Evolutionary conservation across 2,888 invertebrate genomes (phyloP), one percentile per base, ranked within the genome.

Genomic region (Leucophenga maculata): DNA sequence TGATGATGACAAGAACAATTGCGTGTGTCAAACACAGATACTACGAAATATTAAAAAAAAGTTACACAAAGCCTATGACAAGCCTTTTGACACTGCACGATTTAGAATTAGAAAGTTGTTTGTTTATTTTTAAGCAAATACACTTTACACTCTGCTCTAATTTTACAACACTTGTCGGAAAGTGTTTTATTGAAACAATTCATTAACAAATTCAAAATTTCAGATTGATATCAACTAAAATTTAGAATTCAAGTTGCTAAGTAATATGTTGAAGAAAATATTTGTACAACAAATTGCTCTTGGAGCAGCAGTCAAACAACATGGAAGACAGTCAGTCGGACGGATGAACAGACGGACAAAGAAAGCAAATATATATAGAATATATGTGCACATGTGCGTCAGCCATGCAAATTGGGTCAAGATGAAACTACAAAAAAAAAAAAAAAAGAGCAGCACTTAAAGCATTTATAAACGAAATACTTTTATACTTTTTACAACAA

Each of bases 381-480:
- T 11, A 39, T 39, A 39, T 39, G 39, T 39, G 39, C 11, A 39
- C 39, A 55, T 16, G 18, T 59, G 44, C 20, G 22, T 22, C 26
- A 65, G 26, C 46, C 50, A 65, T 60, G 60, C 32, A 60, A 85
- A 79, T 76, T 79, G 74, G 85, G 83, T 80, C 84, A 84, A 73
- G 66, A 73, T 70, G n/a, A n/a, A n/a, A n/a, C n/a, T n/a, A n/a
- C n/a, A n/a, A n/a, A 66, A 75, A 72, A 32, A 31, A 32, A 59
- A 60, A 6, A 57, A 22, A 78, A 74, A 78, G 77, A 80, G 81
- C 84, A 82, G 83, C 80, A 83, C 77, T 77, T 72, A 72, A 69
- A 73, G 74, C 82, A 69, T 72, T 71, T 73, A 73, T 74, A n/a
- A n/a, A 26, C 9, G 55, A 67, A 55, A 32, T 18, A 14, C 31